Evolutionary conservation across 2,888 invertebrate genomes (phyloP).

Genomic region (Calliopum simillimum): DNA sequence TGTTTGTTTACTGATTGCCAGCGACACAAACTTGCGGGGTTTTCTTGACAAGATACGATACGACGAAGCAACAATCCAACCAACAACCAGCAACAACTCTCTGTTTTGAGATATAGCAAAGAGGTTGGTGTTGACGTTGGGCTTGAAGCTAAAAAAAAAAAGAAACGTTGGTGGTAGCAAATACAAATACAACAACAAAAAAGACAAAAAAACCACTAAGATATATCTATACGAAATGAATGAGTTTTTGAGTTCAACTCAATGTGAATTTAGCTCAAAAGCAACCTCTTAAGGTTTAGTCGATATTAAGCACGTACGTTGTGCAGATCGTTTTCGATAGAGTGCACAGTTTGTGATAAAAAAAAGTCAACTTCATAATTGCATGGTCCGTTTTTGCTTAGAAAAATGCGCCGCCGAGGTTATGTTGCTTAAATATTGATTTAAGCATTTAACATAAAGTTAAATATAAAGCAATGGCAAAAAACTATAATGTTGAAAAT

Average conservation of each 20-base stretch:
- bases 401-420: slow-evolving; percentile 10
- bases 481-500: no score
- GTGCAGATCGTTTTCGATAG: slow-evolving; percentile 23
- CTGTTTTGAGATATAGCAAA: no score
- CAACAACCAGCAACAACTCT: no score
- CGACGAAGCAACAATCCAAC: no score
- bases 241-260: slow-evolving; percentile 4
- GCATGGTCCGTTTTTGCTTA: neutral
- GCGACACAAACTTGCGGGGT: no score
- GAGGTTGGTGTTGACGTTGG: no score
- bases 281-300: slow-evolving; percentile 28
- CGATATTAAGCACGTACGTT: slow-evolving; percentile 24
- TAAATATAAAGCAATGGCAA: no score
- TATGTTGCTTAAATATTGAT: neutral
- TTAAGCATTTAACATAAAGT: neutral
- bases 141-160: neutral
- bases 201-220: no score
- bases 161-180: neutral
- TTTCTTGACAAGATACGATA: no score
- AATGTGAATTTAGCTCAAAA: slow-evolving; percentile 14
- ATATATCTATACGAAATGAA: no score
- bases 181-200: neutral
- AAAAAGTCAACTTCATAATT: neutral
- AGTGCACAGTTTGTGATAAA: neutral
- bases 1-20: no score